A percentile compares a stretch with the other conserved stretches of the same genome.
These are phyloP conservation scores for Vanacampus margaritifer DNA, from an alignment of 2,113 vertebrate genomes.

Conservation along the genomic window DNA sequence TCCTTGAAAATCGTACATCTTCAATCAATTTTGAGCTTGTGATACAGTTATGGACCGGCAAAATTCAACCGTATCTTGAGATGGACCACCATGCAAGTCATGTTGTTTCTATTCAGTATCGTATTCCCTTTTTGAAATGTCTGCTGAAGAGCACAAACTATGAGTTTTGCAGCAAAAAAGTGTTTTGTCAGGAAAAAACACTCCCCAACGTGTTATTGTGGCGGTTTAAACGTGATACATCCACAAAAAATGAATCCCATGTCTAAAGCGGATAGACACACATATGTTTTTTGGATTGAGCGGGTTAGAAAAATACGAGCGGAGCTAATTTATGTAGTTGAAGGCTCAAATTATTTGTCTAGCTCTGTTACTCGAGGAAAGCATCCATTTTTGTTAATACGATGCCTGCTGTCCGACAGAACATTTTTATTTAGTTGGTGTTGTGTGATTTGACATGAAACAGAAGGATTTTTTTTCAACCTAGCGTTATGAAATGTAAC, in stretches of 20 bases:
- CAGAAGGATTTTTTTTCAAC: neutral
- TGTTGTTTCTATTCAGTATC: neutral
- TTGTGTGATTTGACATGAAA: slow-evolving; percentile 21
- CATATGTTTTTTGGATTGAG: slow-evolving; percentile 71
- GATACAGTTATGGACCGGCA: neutral
- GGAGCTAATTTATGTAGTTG: slow-evolving; percentile 64
- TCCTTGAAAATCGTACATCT: slow-evolving; percentile 5
- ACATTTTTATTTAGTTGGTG: neutral
- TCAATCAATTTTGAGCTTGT: neutral
- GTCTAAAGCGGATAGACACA: slow-evolving; percentile 53
- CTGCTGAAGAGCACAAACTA: slow-evolving; percentile 20
- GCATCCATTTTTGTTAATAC: slow-evolving; percentile 18
- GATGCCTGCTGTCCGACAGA: neutral
- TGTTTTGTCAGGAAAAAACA: slow-evolving; percentile 31
- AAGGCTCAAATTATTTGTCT: slow-evolving; percentile 39
- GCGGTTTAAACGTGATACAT: slow-evolving; percentile 62
- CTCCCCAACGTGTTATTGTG: slow-evolving; percentile 51
- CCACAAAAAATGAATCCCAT: slow-evolving; percentile 65
- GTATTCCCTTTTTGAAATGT: neutral
- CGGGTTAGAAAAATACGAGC: slow-evolving; percentile 63
- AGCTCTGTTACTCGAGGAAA: slow-evolving; percentile 23
- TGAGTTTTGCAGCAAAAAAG: slow-evolving; percentile 31
- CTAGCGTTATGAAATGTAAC: no score
- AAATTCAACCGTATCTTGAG: neutral
- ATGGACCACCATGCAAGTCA: neutral